Evolutionary conservation across 2,113 vertebrate species (phyloP).

Genomic region (Pagrus major): DNA sequence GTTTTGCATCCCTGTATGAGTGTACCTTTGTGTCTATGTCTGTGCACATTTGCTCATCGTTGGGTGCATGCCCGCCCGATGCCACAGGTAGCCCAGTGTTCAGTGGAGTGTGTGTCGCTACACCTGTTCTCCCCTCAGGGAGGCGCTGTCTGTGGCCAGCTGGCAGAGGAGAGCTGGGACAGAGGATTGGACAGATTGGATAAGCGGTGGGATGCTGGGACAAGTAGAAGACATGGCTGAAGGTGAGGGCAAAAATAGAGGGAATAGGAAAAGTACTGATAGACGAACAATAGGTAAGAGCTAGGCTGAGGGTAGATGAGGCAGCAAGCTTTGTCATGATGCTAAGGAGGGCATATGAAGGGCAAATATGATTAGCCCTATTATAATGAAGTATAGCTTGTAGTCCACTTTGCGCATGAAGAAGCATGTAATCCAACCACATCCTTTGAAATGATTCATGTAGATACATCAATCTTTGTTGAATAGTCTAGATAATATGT

Average conservation of each 20-base stretch:
- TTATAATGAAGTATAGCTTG: neutral
- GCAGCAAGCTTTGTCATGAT: slow-evolving; percentile 6
- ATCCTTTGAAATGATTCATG: neutral
- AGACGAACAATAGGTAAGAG: slow-evolving; percentile 25
- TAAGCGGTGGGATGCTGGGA: slow-evolving; percentile 72
- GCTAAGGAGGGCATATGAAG: slow-evolving; percentile 15
- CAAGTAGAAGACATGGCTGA: slow-evolving; percentile 69
- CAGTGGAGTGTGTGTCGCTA: slow-evolving; percentile 75
- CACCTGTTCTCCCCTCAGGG: slow-evolving; percentile 82
- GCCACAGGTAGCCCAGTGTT: slow-evolving; percentile 80
- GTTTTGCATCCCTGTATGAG: neutral
- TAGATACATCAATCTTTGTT: neutral
- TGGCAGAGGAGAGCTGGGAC: slow-evolving; percentile 71
- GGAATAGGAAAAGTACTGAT: slow-evolving; percentile 60
- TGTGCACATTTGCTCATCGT: slow-evolving; percentile 36
- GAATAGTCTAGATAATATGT: too few species aligned
- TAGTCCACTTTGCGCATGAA: neutral
- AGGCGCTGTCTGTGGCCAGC: slow-evolving; percentile 78
- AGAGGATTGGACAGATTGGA: slow-evolving; percentile 80
- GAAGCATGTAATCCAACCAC: neutral
- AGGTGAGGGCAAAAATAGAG: slow-evolving; percentile 75
- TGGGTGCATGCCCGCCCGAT: slow-evolving; percentile 49
- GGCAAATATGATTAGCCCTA: neutral
- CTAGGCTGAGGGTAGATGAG: slow-evolving; percentile 5
- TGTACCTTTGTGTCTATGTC: neutral